Evolutionary conservation across 2,797 vertebrate genomes (phyloP).

Genomic region (Centropyge bicolor): DNA sequence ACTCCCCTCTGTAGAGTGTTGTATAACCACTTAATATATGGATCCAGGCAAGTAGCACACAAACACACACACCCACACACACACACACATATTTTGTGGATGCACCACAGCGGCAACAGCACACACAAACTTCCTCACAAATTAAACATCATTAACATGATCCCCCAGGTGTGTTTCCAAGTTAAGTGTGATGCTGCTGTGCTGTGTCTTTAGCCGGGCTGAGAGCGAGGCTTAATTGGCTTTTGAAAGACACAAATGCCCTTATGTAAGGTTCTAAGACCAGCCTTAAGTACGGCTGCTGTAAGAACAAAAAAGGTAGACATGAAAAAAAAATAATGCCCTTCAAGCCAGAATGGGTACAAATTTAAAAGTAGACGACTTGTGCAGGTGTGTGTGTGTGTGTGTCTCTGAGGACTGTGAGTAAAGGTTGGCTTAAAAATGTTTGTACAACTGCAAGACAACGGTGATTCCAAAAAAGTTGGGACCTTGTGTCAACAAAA

Average conservation of each 20-base stretch:
- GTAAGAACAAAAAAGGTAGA: conserved; percentile 32
- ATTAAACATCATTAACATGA: conserved; percentile 75
- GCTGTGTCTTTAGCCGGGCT: conserved; percentile 45
- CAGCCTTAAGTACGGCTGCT: conserved; percentile 42
- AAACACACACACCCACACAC: conserved; percentile 42
- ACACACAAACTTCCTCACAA: conserved; percentile 58
- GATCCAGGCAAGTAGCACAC: conserved; percentile 49
- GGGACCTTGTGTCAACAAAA: too few species aligned
- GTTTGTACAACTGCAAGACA: conserved; percentile 27
- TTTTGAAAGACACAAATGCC: conserved; percentile 62
- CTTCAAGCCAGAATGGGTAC: conserved; percentile 49
- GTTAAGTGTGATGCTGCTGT: conserved; percentile 48
- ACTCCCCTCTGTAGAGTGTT: conserved; percentile 39
- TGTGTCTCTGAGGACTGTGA: conserved; percentile 20
- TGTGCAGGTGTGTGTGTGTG: conserved; percentile 26
- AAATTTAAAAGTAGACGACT: conserved; percentile 20
- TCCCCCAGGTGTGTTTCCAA: conserved; percentile 62
- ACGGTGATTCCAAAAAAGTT: too few species aligned
- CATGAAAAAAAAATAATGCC: conserved; percentile 25
- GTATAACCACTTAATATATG: conserved; percentile 57
- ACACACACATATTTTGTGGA: conserved; percentile 46
- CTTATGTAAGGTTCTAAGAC: conserved; percentile 52
- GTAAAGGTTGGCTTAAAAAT: conserved; percentile 26
- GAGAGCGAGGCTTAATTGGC: conserved; percentile 57
- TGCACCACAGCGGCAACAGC: conserved; percentile 23